Percentiles rank a stretch among this genome's conserved stretches.
phyloP scores from a whole-genome alignment of 1,140 invertebrate genomes.

The Polypedilum vanderplanki region DNA sequence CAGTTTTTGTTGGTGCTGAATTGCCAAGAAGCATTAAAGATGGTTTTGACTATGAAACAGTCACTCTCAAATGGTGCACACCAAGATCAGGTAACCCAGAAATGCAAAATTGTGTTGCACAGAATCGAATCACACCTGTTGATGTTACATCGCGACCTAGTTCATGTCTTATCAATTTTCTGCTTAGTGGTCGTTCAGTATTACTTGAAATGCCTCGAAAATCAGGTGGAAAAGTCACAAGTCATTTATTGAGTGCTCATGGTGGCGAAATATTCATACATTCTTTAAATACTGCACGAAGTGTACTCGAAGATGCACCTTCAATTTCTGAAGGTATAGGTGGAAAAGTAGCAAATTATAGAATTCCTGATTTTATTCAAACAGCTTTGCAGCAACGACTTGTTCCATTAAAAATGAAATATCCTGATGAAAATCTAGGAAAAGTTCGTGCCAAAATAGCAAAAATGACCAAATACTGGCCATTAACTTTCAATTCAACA shows the following conservation, averaged over 20 bases:
- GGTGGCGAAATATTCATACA: slow-evolving; percentile 96
- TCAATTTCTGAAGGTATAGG: slow-evolving; percentile 90
- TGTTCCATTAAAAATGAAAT: slow-evolving; percentile 55
- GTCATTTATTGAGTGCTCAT: slow-evolving; percentile 87
- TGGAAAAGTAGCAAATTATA: slow-evolving; percentile 89
- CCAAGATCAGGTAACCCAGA: slow-evolving; percentile 74
- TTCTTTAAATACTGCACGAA: slow-evolving; percentile 74
- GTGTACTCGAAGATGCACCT: slow-evolving; percentile 89
- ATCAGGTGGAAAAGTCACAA: slow-evolving; percentile 79
- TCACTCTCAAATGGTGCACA: slow-evolving; percentile 94
- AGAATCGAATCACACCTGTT: slow-evolving; percentile 87
- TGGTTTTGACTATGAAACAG: slow-evolving; percentile 54
- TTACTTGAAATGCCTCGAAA: slow-evolving; percentile 89
- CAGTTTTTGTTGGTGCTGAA: slow-evolving; percentile 59
- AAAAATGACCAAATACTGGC: slow-evolving; percentile 83
- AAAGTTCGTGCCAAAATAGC: slow-evolving; percentile 63
- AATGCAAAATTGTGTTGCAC: slow-evolving; percentile 70
- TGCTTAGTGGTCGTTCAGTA: slow-evolving; percentile 86
- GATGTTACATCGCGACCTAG: slow-evolving; percentile 93
- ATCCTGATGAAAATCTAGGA: slow-evolving; percentile 42
- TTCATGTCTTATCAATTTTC: slow-evolving; percentile 92
- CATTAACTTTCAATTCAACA: slow-evolving; percentile 82
- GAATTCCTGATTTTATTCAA: slow-evolving; percentile 74
- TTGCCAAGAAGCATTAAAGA: slow-evolving; percentile 49
- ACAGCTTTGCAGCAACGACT: slow-evolving; percentile 81